Evolutionary conservation across 2,113 vertebrate species (phyloP), one percentile per base, ranked within the genome.

Genomic region (Malurus alboscapulatus): DNA sequence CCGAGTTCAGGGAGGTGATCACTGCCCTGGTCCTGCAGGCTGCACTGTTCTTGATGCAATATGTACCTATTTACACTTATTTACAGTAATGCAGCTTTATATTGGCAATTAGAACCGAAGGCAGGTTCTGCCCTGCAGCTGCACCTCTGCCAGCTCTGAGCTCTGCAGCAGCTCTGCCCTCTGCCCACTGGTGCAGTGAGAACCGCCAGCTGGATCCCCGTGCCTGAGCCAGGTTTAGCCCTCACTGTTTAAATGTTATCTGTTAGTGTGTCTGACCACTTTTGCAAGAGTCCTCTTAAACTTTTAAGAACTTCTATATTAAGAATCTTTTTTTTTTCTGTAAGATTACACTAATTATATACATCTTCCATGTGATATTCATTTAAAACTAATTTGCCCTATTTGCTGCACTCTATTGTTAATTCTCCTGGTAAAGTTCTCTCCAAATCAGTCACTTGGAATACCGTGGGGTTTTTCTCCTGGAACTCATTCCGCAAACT

Each of bases 1-100:
- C 14, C 0, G 0, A 68, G 12, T 22, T 3, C n/a, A 40, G 24
- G 5, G 20, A 20, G 2, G 9, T 1, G 2, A 3, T 42, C 30
- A 2, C 25, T 42, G 48, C 20, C 14, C 62, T 48, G 25, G 1
- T 32, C 17, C 55, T 69, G 54, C n/a, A 68, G 48, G 5, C 48
- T 48, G 16, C 40, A 4, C 17, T 6, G 3, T 14, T 69, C 21
- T 40, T 48, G 55, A 27, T 48, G 18, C 21, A 76, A 9, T 15
- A 34, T 62, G 12, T 30, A 19, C 3, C 59, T 61, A 27, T 12
- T 25, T 57, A 57, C 5, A 16, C 4, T 66, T 61, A 27, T 10
- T 25, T 61, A 65, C 5, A 83, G 7, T 42, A 48, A 47, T 5
- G 9, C 30, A 76, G 42, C 34, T 91, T 78, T 68, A 17, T 10